phyloP scores from a whole-genome alignment of 2,113 vertebrate species.

The Uria aalge region DNA sequence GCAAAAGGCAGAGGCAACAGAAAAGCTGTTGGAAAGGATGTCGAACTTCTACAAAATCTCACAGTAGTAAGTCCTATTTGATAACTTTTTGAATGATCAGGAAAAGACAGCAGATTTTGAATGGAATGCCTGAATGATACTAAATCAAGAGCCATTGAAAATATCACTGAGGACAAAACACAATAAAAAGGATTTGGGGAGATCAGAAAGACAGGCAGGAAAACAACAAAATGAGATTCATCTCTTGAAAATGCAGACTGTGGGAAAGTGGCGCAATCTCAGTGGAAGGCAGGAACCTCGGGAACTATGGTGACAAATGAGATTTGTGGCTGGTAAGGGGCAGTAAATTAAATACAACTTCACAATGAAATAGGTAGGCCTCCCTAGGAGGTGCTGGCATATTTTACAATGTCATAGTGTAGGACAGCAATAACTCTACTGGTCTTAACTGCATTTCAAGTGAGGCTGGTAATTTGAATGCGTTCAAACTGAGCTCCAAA shows the following conservation, averaged over 20 bases:
- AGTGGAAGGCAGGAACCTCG: background rate
- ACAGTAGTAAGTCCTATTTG: background rate
- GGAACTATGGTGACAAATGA: background rate
- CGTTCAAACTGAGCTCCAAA: background rate
- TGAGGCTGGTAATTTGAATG: background rate
- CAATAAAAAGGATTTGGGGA: background rate
- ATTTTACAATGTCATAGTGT: background rate
- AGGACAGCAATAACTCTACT: background rate
- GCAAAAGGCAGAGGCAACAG: background rate
- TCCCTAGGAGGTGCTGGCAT: background rate
- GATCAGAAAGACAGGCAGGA: background rate
- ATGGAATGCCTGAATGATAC: background rate
- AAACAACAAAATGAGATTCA: background rate
- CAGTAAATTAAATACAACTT: slow-evolving; percentile 2
- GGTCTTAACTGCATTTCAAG: background rate
- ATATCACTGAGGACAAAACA: background rate
- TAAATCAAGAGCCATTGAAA: background rate
- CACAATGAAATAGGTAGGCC: background rate
- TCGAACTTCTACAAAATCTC: background rate
- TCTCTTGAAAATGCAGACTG: background rate
- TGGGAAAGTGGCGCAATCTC: background rate
- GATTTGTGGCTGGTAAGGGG: background rate
- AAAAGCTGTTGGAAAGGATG: background rate
- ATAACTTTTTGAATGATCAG: fast-evolving
- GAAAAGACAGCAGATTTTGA: background rate